phyloP scores from a whole-genome alignment of 2,888 invertebrate genomes.

The Melolontha melolontha region DNA sequence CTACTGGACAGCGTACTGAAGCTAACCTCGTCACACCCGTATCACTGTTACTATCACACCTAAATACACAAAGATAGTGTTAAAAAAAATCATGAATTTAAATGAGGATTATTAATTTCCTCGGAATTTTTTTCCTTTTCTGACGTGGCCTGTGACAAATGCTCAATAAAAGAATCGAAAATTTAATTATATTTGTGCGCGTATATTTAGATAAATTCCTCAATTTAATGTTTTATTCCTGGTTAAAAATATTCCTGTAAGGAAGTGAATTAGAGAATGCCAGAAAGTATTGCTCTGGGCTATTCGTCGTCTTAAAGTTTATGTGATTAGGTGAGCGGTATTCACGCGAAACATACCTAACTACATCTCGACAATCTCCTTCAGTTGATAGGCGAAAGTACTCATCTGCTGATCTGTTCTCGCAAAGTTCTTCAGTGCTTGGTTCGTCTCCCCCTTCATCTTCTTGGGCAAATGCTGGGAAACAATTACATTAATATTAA shows the following conservation, averaged over 20 bases:
- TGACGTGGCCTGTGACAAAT: constrained; percentile 21
- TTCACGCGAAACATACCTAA: constrained; percentile 75
- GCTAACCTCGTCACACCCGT: constrained; percentile 89
- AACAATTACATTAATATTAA: neutral
- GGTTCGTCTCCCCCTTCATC: constrained; percentile 72
- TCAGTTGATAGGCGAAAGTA: constrained; percentile 89
- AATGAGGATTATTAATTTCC: constrained; percentile 1
- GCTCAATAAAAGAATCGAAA: neutral
- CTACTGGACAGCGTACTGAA: constrained; percentile 88
- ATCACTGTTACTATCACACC: constrained; percentile 93
- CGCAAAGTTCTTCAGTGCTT: constrained; percentile 85
- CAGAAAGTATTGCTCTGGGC: constrained; percentile 11
- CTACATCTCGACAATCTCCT: constrained; percentile 92
- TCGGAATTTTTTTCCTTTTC: neutral
- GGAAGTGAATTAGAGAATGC: constrained; percentile 27
- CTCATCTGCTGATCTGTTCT: constrained; percentile 89
- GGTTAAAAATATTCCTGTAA: constrained; percentile 20
- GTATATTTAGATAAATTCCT: no score
- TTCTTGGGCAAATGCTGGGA: constrained; percentile 74
- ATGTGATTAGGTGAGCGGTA: constrained; percentile 6
- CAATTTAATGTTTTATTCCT: no score
- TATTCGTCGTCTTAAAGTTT: neutral
- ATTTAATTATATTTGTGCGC: neutral
- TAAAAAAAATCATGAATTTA: constrained; percentile 11
- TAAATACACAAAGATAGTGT: constrained; percentile 61